phyloP scores from a whole-genome alignment of 2,888 invertebrate species.

The Psococerastis gibbosa region DNA sequence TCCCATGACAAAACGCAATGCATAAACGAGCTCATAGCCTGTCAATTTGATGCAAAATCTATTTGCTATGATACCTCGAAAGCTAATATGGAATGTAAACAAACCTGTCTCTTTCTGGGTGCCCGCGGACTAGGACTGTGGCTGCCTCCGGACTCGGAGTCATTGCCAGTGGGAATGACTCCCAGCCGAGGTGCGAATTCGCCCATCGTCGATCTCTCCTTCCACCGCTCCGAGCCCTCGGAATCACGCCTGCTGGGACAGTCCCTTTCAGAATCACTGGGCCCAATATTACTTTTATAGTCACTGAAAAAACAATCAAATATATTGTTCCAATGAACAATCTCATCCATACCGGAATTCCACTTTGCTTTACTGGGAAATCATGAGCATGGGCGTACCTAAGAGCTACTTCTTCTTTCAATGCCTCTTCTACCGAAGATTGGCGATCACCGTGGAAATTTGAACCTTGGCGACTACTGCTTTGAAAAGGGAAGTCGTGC shows the following conservation, averaged over 20 bases:
- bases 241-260: slow-evolving; percentile 52
- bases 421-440: no score
- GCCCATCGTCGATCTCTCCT: slow-evolving; percentile 8
- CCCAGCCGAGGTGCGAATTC: slow-evolving; percentile 19
- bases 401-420: no score
- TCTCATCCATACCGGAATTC: no score
- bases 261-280: slow-evolving; percentile 78
- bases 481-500: no score
- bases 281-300: slow-evolving; percentile 78
- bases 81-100: no score
- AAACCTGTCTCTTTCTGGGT: slow-evolving; percentile 54
- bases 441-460: no score
- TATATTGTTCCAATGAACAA: no score
- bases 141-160: slow-evolving; percentile 76
- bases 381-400: no score
- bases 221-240: slow-evolving; percentile 23
- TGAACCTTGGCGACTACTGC: no score
- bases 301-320: no score
- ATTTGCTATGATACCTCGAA: slow-evolving; percentile 10
- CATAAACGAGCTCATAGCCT: slow-evolving; percentile 1
- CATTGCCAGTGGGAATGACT: slow-evolving; percentile 44
- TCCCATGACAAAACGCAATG: background rate
- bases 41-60: background rate
- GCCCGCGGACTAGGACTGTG: slow-evolving; percentile 74
- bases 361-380: no score